Evolutionary conservation across 1,140 invertebrate genomes (phyloP), one percentile per base, ranked within the genome.

Genomic region (Apis dorsata): DNA sequence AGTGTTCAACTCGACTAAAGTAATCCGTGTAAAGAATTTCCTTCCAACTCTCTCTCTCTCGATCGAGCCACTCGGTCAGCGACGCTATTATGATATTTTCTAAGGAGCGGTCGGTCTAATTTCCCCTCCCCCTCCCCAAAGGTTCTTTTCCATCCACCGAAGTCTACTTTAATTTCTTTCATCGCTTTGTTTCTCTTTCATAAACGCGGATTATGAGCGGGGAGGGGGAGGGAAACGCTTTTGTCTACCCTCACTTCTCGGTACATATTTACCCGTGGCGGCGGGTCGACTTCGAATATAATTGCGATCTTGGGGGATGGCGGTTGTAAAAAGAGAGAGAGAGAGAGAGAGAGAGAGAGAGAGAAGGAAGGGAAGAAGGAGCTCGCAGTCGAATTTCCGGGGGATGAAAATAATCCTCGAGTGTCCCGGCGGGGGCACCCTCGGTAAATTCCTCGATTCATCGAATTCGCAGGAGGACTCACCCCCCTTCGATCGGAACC

Each of bases 101-200:
- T 72, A 79, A 83, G 75, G 79, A 78, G 59, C 76, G 74, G 44
- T 55, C 60, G 81, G 68, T 79, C 69, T 79, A 83, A 83, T 79
- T 78, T 72, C 19, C 19, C 2, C 15, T 0, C 15, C 44, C 10
- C 19, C n/a, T 51, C n/a, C 75, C 34, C 34, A 44, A 44, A 17
- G 17, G 5, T 19, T 59, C 55, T 65, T 59, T 69, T 49, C 63
- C 28, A 24, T 63, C 59, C 76, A 2, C 57, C 17, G 15, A 49
- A 78, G 57, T 72, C 75, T 77, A 71, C 76, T 79, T 71, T 71
- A 79, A 83, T 83, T 83, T 79, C 81, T 79, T 83, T 79, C 76
- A 71, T 59, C 81, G 81, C 68, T 83, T 83, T 83, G 76, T 83
- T 79, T 83, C 81, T 70, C 76, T 83, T 83, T 83, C 81, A 79